Conservation (phyloP, 1,140 invertebrate species). For the Polypedilum vanderplanki region DNA sequence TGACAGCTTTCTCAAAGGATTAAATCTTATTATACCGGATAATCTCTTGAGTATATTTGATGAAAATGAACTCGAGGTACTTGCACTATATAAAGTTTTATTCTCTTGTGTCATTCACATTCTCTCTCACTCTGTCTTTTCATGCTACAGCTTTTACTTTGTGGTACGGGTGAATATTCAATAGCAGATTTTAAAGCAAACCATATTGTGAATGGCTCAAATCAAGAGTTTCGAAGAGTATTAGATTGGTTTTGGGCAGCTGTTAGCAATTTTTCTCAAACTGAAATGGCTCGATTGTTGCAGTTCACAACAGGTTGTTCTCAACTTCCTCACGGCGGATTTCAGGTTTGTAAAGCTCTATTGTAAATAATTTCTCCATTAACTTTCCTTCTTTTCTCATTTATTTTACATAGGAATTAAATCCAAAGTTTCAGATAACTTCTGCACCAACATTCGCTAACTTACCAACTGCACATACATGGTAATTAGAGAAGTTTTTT, state of each 20-base stretch:
- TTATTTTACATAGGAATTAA: conserved; percentile 58
- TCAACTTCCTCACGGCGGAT: conserved; percentile 85
- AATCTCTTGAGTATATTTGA: conserved; percentile 91
- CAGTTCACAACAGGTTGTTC: conserved; percentile 94
- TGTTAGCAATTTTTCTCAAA: conserved; percentile 82
- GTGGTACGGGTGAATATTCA: conserved; percentile 88
- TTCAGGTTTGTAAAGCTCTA: conserved; percentile 44
- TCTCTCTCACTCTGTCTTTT: conserved; percentile 38
- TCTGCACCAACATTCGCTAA: conserved; percentile 82
- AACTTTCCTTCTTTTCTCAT: conserved; percentile 22
- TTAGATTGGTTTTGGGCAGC: conserved; percentile 94
- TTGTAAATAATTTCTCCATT: not conserved
- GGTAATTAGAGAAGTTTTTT: conserved; percentile 49
- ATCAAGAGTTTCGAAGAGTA: conserved; percentile 73
- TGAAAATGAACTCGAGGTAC: conserved; percentile 91
- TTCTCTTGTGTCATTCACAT: not conserved
- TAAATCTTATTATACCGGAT: conserved; percentile 86
- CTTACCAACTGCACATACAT: conserved; percentile 88
- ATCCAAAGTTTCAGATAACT: conserved; percentile 85
- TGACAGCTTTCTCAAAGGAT: conserved; percentile 79
- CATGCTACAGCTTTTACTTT: conserved; percentile 68
- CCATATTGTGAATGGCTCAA: conserved; percentile 77
- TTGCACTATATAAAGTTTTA: conserved; percentile 29
- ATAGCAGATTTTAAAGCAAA: conserved; percentile 82
- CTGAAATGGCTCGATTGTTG: conserved; percentile 86